Evolutionary conservation across 2,888 invertebrate species (phyloP).

Genomic region (Iphiclides podalirius): DNA sequence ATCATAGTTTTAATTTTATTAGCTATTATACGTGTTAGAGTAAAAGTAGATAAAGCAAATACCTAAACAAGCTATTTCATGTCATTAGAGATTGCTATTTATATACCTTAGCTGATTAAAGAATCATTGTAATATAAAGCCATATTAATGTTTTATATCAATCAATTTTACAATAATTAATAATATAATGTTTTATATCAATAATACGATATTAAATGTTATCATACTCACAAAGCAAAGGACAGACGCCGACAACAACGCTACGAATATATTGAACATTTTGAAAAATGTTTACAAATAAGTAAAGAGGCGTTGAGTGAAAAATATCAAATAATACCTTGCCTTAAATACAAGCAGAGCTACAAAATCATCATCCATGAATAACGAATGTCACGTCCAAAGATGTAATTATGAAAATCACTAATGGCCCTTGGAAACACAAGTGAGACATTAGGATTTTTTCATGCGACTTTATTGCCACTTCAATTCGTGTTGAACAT

Average conservation of each 20-base stretch:
- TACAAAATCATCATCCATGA: slow-evolving; percentile 1
- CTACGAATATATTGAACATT: slow-evolving; percentile 7
- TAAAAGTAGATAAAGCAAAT: too few species aligned
- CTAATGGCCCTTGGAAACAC: slow-evolving; percentile 6
- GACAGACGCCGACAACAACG: background rate
- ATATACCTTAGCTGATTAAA: too few species aligned
- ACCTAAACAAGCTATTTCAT: too few species aligned
- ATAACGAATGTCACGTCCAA: slow-evolving; percentile 11
- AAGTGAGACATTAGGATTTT: slow-evolving; percentile 11
- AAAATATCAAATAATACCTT: slow-evolving; percentile 4
- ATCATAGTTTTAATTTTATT: too few species aligned
- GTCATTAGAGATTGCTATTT: too few species aligned
- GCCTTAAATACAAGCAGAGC: slow-evolving; percentile 20
- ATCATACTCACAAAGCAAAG: slow-evolving; percentile 24
- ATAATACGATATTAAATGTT: too few species aligned
- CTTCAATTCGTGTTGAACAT: background rate
- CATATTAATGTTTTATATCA: too few species aligned
- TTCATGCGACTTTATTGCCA: background rate
- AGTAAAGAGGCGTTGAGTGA: background rate
- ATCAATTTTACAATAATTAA: too few species aligned
- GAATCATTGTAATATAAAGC: too few species aligned
- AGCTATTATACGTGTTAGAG: too few species aligned
- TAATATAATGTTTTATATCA: too few species aligned
- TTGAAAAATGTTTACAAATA: background rate
- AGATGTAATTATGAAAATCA: slow-evolving; percentile 10